phyloP scores from a whole-genome alignment of 2,888 invertebrate species.

The Hylaea fasciaria region DNA sequence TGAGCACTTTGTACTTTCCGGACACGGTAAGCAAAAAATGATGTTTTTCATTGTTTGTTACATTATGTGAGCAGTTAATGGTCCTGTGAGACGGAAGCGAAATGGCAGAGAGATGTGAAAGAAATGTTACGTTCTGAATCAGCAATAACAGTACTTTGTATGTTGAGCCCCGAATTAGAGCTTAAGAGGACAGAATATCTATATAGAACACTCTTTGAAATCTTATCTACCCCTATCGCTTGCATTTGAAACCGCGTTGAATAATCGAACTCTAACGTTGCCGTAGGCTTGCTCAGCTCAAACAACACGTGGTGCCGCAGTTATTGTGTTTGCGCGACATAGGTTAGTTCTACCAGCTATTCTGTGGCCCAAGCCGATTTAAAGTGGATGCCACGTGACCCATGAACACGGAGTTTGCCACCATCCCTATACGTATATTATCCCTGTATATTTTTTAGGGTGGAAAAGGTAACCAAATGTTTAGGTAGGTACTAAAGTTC shows the following conservation, averaged over 20 bases:
- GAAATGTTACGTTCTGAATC: conserved; percentile 4
- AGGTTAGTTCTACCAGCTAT: background rate
- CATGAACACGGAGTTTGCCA: conserved; percentile 1
- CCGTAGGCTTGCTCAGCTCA: background rate
- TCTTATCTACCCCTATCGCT: background rate
- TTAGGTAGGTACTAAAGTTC: too few species aligned
- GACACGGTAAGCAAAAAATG: conserved; percentile 31
- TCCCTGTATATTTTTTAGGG: too few species aligned
- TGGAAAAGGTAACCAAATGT: too few species aligned
- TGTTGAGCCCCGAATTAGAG: too few species aligned
- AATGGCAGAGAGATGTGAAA: conserved; percentile 17
- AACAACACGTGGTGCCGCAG: conserved; percentile 5
- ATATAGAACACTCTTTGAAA: background rate
- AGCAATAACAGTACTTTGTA: background rate
- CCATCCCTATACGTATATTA: too few species aligned
- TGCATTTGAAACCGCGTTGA: too few species aligned
- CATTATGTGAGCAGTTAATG: conserved; percentile 14
- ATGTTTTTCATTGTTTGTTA: conserved; percentile 24
- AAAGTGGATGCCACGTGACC: conserved; percentile 7
- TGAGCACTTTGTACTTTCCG: conserved; percentile 40
- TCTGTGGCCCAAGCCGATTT: background rate
- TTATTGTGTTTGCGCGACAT: conserved; percentile 20
- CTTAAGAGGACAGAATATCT: too few species aligned
- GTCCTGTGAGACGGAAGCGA: conserved; percentile 10
- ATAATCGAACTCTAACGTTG: background rate